phyloP scores from a whole-genome alignment of 2,113 vertebrate genomes.

The Mustelus asterias region DNA sequence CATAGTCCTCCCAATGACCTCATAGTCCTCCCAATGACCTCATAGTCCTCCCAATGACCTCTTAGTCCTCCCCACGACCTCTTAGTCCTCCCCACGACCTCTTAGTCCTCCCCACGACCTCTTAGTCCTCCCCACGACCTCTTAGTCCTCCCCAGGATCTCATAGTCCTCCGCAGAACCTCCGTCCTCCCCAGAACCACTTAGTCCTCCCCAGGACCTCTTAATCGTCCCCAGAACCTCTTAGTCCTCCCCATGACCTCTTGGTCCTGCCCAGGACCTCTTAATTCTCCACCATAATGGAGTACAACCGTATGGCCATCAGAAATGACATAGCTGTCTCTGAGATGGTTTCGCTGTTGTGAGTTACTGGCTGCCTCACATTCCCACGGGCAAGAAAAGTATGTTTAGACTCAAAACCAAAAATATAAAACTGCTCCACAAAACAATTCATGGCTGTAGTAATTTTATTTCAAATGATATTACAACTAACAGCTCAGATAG shows the following conservation, averaged over 20 bases:
- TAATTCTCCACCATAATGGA: background rate
- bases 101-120: too few species aligned
- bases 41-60: too few species aligned
- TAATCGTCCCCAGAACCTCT: too few species aligned
- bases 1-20: too few species aligned
- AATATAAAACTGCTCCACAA: background rate
- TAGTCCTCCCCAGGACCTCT: background rate
- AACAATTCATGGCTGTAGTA: background rate
- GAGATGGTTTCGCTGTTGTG: background rate
- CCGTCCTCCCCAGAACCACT: too few species aligned
- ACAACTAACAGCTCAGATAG: background rate
- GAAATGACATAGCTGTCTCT: background rate
- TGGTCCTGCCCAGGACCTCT: background rate
- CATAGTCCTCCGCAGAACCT: too few species aligned
- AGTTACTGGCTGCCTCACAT: background rate
- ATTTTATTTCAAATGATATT: slow-evolving; percentile 22
- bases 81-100: too few species aligned
- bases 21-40: too few species aligned
- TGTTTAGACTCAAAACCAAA: background rate
- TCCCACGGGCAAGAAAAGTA: background rate
- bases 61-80: too few species aligned
- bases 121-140: too few species aligned
- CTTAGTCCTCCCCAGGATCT: too few species aligned
- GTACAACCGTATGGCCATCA: background rate
- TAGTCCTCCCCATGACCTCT: too few species aligned